Evolutionary conservation across 53 echinoderm and acorn worm genomes (phyloP).

Genomic region (Astropecten irregularis): DNA sequence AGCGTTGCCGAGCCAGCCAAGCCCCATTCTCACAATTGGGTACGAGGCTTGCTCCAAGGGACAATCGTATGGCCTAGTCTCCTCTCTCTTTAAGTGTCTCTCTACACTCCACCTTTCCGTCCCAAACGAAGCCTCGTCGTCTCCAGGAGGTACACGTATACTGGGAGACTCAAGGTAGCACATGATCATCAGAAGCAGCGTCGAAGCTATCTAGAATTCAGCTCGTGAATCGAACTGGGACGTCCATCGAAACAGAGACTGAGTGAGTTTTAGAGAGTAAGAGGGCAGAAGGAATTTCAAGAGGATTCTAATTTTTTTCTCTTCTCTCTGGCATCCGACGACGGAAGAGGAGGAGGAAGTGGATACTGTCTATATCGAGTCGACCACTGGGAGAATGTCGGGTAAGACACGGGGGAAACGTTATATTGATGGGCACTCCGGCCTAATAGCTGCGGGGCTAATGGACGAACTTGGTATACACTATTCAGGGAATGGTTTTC

Average conservation of each 20-base stretch:
- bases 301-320: slow-evolving; percentile 45
- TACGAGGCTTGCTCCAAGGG: slow-evolving; percentile 12
- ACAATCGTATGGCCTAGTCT: no score
- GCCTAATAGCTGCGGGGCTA: no score
- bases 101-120: no score
- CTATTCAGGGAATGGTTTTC: no score
- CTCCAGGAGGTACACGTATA: no score
- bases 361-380: neutral
- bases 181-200: no score
- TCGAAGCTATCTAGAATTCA: no score
- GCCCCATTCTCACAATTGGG: slow-evolving; percentile 20
- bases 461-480: no score
- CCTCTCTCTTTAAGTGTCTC: neutral
- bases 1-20: neutral
- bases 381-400: slow-evolving; percentile 35
- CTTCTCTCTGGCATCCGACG: neutral
- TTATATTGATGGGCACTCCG: slow-evolving; percentile 20
- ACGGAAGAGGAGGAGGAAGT: neutral
- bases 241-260: no score
- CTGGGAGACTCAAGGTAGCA: no score
- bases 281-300: neutral
- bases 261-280: neutral
- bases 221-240: neutral
- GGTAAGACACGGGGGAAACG: slow-evolving; percentile 18
- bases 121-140: no score